A percentile compares a stretch with the other conserved stretches of the same genome.
Evolutionary conservation across 1,140 invertebrate species (phyloP).

Genomic region (Wiebesia pumilae): DNA sequence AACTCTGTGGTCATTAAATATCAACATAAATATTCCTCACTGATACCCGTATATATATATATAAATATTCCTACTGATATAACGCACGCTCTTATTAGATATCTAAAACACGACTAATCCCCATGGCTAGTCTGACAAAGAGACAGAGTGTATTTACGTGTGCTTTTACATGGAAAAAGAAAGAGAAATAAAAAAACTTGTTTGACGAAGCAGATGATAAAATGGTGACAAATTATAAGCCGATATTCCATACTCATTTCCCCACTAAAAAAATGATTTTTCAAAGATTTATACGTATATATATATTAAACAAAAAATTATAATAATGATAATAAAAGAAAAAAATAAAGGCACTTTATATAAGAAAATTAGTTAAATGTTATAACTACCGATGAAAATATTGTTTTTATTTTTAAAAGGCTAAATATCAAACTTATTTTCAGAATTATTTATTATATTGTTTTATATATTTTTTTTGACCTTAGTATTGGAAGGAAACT

Average conservation of each 20-base stretch:
- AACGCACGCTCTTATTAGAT: neutral
- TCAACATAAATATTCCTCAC: conserved; percentile 41
- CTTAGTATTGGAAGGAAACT: neutral
- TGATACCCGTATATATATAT: conserved; percentile 48
- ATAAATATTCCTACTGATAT: conserved; percentile 41
- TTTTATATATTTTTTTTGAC: neutral
- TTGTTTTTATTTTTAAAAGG: neutral
- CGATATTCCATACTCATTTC: conserved; percentile 30
- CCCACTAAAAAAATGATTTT: neutral
- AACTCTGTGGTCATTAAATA: neutral
- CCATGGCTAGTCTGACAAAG: neutral
- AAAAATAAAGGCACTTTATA: neutral
- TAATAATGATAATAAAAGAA: neutral
- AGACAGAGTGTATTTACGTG: neutral
- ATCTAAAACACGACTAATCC: conserved; percentile 22
- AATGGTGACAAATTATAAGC: neutral
- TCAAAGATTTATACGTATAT: neutral
- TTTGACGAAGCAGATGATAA: conserved; percentile 28
- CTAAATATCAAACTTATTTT: neutral
- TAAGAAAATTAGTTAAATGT: neutral
- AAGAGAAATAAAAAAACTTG: neutral
- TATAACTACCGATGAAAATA: neutral
- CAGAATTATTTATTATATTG: neutral
- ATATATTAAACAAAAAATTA: neutral
- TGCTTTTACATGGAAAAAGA: neutral